phyloP scores from a whole-genome alignment of 2,797 vertebrate genomes.

The Tympanoctomys barrerae region DNA sequence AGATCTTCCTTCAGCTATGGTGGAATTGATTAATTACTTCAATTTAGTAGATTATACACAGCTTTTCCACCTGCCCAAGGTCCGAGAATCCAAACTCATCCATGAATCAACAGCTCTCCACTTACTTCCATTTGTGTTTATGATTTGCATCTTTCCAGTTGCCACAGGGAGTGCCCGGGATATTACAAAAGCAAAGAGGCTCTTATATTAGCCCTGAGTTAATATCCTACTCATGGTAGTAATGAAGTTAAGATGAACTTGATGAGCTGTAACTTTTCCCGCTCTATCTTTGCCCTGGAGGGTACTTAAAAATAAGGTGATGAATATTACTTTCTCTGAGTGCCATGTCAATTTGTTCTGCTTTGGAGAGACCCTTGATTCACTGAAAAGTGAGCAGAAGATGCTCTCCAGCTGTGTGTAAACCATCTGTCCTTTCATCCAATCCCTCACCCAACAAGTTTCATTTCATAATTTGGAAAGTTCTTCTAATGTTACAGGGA shows the following conservation, averaged over 20 bases:
- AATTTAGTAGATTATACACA: not conserved
- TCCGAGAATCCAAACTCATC: not conserved
- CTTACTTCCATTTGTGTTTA: conserved; percentile 46
- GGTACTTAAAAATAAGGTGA: conserved; percentile 40
- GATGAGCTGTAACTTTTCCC: conserved; percentile 27
- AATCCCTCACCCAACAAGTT: not conserved
- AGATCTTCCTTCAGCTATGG: not conserved
- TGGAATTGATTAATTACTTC: conserved; percentile 54
- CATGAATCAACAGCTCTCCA: not conserved
- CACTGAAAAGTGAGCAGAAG: conserved; percentile 38
- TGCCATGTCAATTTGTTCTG: conserved; percentile 39
- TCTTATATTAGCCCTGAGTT: not conserved
- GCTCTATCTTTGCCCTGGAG: conserved; percentile 38
- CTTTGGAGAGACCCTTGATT: conserved; percentile 61
- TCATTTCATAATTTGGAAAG: conserved; percentile 4
- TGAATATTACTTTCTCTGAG: conserved; percentile 37
- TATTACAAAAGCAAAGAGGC: not conserved
- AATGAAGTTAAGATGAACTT: conserved; percentile 58
- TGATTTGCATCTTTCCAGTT: not conserved
- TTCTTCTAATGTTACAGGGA: not conserved
- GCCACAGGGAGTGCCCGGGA: not conserved
- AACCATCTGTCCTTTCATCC: not conserved
- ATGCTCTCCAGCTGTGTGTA: not conserved
- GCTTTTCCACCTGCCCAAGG: not conserved
- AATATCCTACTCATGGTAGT: conserved; percentile 33